Percentiles rank a stretch among this genome's conserved stretches.
Evolutionary conservation across 2,797 vertebrate genomes (phyloP).

Genomic region (Lepus oiostolus): DNA sequence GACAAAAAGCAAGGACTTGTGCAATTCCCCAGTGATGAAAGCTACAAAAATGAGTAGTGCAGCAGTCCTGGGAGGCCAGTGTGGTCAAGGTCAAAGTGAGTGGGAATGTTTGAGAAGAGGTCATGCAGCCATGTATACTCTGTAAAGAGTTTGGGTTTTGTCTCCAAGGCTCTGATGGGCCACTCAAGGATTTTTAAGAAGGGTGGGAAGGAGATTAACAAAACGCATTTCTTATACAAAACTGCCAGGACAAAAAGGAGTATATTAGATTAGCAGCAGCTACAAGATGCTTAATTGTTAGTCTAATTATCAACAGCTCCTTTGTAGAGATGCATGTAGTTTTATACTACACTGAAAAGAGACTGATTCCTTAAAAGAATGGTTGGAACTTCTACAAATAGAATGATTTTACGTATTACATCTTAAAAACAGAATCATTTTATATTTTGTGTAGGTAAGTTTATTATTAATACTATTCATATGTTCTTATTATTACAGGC

Average conservation of each 20-base stretch:
- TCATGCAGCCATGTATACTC: background rate
- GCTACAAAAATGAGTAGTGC: background rate
- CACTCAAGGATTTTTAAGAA: background rate
- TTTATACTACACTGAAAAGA: background rate
- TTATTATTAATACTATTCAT: background rate
- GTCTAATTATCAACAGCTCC: background rate
- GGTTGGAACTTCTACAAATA: slow-evolving; percentile 34
- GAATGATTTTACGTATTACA: background rate
- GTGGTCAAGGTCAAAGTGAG: background rate
- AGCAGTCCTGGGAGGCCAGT: background rate
- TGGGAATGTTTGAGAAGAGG: background rate
- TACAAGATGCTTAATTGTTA: background rate
- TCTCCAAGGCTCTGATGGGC: background rate
- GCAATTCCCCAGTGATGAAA: background rate
- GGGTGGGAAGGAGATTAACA: background rate
- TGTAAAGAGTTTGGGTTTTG: background rate
- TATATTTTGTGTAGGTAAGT: slow-evolving; percentile 26
- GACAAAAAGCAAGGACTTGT: background rate
- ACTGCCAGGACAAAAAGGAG: background rate
- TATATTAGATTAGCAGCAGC: background rate
- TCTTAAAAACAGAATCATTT: slow-evolving; percentile 20
- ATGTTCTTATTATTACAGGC: background rate
- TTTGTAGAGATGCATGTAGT: background rate
- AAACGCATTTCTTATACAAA: background rate
- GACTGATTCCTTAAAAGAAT: background rate